Evolutionary conservation across 2,113 vertebrate species (phyloP).

Genomic region (Nibea coibor): DNA sequence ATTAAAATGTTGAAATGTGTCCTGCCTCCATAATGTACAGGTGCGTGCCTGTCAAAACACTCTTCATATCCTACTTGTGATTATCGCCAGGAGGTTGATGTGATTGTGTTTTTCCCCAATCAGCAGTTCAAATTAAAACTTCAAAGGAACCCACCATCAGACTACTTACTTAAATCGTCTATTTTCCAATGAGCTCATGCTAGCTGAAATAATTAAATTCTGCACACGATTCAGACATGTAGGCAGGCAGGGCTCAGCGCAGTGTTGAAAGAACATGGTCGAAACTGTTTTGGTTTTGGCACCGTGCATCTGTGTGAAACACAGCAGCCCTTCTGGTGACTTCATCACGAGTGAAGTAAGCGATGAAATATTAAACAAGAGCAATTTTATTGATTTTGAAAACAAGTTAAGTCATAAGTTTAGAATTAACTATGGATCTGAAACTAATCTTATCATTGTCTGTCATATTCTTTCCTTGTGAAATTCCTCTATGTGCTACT

Average conservation of each 20-base stretch:
- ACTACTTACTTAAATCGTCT: constrained; percentile 31
- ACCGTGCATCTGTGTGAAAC: constrained; percentile 14
- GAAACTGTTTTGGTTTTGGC: constrained; percentile 51
- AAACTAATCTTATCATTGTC: neutral
- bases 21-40: constrained; percentile 25
- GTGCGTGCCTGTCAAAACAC: constrained; percentile 54
- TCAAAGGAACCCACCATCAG: constrained; percentile 42
- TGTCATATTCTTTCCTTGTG: neutral
- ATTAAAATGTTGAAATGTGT: constrained; percentile 1
- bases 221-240: constrained; percentile 42
- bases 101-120: constrained; percentile 43
- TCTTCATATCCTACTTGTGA: constrained; percentile 30
- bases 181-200: constrained; percentile 65
- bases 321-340: constrained; percentile 32
- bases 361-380: constrained; percentile 28
- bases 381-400: constrained; percentile 2
- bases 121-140: constrained; percentile 35
- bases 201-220: constrained; percentile 49
- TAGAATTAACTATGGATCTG: neutral
- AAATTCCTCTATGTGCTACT: constrained; percentile 9
- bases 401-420: constrained; percentile 9
- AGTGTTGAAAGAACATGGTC: constrained; percentile 48
- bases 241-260: constrained; percentile 3
- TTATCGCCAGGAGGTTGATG: constrained; percentile 50
- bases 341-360: constrained; percentile 51